Conservation (phyloP, 2,888 invertebrate species). For the Omphaloscelis lunosa region DNA sequence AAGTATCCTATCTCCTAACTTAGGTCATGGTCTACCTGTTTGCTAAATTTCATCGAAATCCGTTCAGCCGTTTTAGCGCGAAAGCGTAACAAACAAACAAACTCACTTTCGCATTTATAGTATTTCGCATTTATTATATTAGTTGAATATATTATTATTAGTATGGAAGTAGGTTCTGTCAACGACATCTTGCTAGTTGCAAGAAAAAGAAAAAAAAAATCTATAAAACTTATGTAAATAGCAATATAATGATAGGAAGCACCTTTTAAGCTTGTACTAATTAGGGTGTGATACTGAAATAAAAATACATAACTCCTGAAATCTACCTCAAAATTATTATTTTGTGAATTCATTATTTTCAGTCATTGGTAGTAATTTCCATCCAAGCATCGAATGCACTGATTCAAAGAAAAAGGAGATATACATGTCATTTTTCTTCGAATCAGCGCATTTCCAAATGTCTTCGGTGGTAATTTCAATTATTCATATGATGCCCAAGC, state of each 20-base stretch:
- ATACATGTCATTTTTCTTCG: too few species aligned
- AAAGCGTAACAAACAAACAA: not conserved
- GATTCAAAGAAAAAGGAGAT: too few species aligned
- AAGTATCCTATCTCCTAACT: not conserved
- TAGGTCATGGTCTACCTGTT: not conserved
- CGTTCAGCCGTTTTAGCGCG: not conserved
- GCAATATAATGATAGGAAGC: too few species aligned
- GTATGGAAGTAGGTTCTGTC: not conserved
- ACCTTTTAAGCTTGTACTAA: not conserved
- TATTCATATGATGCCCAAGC: constrained; percentile 15
- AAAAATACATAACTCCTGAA: not conserved
- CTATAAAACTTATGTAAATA: too few species aligned
- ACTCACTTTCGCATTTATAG: not conserved
- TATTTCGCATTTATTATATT: too few species aligned
- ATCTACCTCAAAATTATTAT: not conserved
- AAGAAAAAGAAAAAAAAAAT: not conserved
- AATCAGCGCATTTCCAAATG: not conserved
- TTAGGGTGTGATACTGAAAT: not conserved
- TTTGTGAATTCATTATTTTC: not conserved
- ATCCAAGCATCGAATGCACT: too few species aligned
- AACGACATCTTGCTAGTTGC: not conserved
- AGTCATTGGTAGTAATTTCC: not conserved
- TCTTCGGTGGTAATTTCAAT: not conserved
- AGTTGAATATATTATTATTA: too few species aligned
- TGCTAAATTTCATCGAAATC: not conserved